phyloP scores from a whole-genome alignment of 1,140 invertebrate genomes.

The Drosophila bocki region DNA sequence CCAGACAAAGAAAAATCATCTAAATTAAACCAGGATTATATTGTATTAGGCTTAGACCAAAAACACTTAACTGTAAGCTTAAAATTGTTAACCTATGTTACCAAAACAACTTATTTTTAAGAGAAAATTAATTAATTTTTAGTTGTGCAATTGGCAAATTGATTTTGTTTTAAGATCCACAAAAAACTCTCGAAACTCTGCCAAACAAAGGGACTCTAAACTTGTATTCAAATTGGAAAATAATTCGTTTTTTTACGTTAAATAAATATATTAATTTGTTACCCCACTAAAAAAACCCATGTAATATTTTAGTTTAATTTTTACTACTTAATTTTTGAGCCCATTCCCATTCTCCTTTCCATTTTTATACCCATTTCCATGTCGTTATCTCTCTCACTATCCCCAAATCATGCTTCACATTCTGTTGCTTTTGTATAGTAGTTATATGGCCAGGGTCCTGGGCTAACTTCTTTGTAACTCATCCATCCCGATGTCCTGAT shows the following conservation, averaged over 20 bases:
- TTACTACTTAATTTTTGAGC: conserved; percentile 12
- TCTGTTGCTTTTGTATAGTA: conserved; percentile 17
- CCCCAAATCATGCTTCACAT: background rate
- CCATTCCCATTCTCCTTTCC: background rate
- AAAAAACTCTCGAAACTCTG: conserved; percentile 34
- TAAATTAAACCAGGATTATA: conserved; percentile 45
- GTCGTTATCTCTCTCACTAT: too few species aligned
- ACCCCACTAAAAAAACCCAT: conserved; percentile 34
- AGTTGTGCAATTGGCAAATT: conserved; percentile 60
- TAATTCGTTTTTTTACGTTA: conserved; percentile 25
- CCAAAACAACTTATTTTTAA: conserved; percentile 21
- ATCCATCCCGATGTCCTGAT: conserved; percentile 8
- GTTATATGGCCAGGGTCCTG: background rate
- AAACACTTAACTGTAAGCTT: conserved; percentile 48
- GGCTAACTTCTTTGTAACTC: conserved; percentile 6
- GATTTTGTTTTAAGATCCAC: conserved; percentile 35
- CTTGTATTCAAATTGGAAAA: conserved; percentile 22
- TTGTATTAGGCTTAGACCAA: conserved; percentile 68
- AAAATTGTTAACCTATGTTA: conserved; percentile 51
- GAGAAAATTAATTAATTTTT: conserved; percentile 48
- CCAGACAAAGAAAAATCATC: conserved; percentile 18
- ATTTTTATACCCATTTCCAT: background rate
- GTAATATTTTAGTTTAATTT: conserved; percentile 66
- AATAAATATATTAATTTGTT: conserved; percentile 56
- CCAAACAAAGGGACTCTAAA: conserved; percentile 16